Percentiles rank a stretch among this genome's conserved stretches.
Conservation (phyloP, 2,113 vertebrate genomes). For the Microcebus griseorufus region DNA sequence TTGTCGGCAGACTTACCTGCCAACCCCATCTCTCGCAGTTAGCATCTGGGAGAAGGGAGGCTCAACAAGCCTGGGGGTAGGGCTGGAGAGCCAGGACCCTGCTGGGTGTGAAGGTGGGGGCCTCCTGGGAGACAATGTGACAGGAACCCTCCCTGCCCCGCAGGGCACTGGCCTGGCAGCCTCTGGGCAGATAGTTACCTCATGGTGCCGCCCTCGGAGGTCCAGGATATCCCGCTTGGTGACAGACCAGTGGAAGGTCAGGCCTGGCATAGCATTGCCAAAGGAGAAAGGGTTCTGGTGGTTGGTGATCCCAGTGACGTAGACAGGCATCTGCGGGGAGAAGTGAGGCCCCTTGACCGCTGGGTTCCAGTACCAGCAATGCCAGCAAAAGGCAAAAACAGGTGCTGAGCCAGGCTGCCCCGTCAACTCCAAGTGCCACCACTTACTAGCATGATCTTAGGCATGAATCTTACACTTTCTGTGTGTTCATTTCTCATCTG, state of each 20-base stretch:
- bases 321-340: conserved; percentile 90
- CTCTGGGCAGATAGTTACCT: conserved; percentile 83
- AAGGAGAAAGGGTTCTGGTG: conserved; percentile 97
- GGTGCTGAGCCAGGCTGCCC: not conserved
- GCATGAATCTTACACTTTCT: not conserved
- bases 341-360: not conserved
- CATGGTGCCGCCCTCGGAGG: conserved; percentile 89
- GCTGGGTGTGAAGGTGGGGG: fast-evolving
- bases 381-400: not conserved
- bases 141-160: fast-evolving
- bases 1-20: not conserved
- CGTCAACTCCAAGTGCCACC: fast-evolving
- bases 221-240: conserved; percentile 94
- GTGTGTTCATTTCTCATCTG: fast-evolving
- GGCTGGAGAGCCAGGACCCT: too few species aligned
- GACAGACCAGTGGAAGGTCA: conserved; percentile 95
- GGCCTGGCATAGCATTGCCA: conserved; percentile 89
- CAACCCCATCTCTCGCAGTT: not conserved
- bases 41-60: not conserved
- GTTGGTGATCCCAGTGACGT: conserved; percentile 93
- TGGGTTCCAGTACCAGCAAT: fast-evolving
- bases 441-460: not conserved
- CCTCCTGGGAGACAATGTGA: not conserved
- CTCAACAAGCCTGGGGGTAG: fast-evolving
- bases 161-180: fast-evolving